Evolutionary conservation across 2,113 vertebrate species (phyloP).

Genomic region (Sarotherodon lohbergeri): DNA sequence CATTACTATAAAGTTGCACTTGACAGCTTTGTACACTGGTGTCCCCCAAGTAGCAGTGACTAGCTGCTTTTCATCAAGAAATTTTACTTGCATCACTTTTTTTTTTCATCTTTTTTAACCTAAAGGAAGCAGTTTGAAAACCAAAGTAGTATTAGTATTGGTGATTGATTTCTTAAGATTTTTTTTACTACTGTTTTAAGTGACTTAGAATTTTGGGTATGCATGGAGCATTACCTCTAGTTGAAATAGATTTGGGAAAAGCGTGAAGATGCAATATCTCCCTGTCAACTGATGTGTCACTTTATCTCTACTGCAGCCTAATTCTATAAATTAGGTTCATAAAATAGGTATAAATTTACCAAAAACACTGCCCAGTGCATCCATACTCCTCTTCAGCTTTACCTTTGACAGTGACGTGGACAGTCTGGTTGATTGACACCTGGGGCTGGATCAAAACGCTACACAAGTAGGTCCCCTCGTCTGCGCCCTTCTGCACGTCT

Average conservation of each 20-base stretch:
- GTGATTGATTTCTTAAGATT: not conserved
- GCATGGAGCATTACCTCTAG: not conserved
- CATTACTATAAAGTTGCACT: not conserved
- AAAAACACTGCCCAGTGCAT: not conserved
- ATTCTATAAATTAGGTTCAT: not conserved
- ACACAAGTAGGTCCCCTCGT: constrained; percentile 96
- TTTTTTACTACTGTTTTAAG: not conserved
- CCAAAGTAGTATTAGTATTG: not conserved
- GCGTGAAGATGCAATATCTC: not conserved
- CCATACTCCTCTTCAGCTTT: constrained; percentile 10
- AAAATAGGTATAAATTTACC: not conserved
- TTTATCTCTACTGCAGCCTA: not conserved
- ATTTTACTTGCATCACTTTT: not conserved
- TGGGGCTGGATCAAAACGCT: constrained; percentile 97
- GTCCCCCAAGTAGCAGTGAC: not conserved
- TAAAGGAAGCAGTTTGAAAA: not conserved
- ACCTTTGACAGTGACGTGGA: constrained; percentile 97
- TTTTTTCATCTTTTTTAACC: not conserved
- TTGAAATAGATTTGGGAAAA: not conserved
- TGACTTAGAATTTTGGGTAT: not conserved
- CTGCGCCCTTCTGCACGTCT: constrained; percentile 96
- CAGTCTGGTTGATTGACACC: constrained; percentile 96
- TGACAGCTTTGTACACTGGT: not conserved
- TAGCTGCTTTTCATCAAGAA: not conserved
- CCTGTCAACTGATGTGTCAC: not conserved